Evolutionary conservation across 2,113 vertebrate genomes (phyloP).

Genomic region (Caloenas nicobarica): DNA sequence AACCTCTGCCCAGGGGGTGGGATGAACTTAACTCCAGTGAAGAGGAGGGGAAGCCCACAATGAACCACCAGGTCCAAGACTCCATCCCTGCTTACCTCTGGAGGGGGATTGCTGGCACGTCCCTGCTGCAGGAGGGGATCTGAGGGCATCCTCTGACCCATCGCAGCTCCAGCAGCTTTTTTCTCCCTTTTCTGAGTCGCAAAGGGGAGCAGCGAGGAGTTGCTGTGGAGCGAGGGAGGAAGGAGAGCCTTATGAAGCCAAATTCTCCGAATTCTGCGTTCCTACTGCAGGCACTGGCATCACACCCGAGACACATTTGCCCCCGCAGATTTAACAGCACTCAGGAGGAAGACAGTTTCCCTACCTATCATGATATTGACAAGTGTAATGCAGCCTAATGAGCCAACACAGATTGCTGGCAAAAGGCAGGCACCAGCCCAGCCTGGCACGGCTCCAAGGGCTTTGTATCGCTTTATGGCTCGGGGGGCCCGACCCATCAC

Average conservation of each 20-base stretch:
- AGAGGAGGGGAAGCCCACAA: background rate
- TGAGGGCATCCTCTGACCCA: background rate
- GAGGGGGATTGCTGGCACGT: background rate
- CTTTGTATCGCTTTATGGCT: background rate
- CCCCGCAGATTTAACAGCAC: background rate
- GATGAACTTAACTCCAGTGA: background rate
- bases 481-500: fast-evolving
- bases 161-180: background rate
- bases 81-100: background rate
- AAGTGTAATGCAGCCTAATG: background rate
- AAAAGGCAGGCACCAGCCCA: background rate
- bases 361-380: background rate
- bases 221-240: background rate
- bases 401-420: background rate
- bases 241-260: background rate
- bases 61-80: fast-evolving
- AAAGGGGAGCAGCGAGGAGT: background rate
- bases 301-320: background rate
- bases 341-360: background rate
- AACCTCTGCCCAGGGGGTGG: background rate
- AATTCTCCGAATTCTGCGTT: background rate
- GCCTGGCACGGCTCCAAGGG: background rate
- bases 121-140: background rate
- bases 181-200: background rate
- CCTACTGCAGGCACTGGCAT: background rate